Conservation (phyloP, 2,113 vertebrate genomes). For the Limanda limanda region DNA sequence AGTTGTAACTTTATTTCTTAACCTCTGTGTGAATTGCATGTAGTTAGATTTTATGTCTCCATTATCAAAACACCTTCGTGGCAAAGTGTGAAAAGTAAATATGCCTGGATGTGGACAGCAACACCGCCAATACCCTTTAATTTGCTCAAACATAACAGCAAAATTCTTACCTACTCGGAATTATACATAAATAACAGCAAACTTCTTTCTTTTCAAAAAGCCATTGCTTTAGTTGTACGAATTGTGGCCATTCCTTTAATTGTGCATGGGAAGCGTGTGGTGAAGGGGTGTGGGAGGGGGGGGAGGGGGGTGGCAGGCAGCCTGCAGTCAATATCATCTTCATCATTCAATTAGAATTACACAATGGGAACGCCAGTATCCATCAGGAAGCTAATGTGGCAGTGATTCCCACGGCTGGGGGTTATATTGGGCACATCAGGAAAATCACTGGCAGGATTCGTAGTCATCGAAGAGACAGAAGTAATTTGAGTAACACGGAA, state of each 20-base stretch:
- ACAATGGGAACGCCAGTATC: constrained; percentile 76
- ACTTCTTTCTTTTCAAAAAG: not conserved
- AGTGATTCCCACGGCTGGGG: constrained; percentile 71
- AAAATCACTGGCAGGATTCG: constrained; percentile 58
- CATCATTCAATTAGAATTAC: constrained; percentile 78
- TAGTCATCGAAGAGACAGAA: constrained; percentile 24
- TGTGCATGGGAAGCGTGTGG: constrained; percentile 17
- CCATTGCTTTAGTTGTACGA: not conserved
- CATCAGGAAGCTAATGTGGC: constrained; percentile 78
- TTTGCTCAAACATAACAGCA: not conserved
- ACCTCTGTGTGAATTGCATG: too few species aligned
- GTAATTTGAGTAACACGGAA: constrained; percentile 24
- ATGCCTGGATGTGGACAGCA: too few species aligned
- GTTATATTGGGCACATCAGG: constrained; percentile 62
- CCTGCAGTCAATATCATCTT: constrained; percentile 75
- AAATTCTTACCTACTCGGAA: not conserved
- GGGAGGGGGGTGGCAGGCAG: constrained; percentile 36
- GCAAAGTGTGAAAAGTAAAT: not conserved
- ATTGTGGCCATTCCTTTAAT: not conserved
- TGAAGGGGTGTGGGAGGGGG: too few species aligned
- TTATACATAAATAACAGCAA: not conserved
- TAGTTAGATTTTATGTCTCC: too few species aligned
- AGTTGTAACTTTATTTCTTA: too few species aligned
- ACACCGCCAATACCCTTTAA: not conserved
- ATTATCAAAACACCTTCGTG: too few species aligned